Conservation (phyloP, 1,140 invertebrate species). For the Zelostemma sp. region DNA sequence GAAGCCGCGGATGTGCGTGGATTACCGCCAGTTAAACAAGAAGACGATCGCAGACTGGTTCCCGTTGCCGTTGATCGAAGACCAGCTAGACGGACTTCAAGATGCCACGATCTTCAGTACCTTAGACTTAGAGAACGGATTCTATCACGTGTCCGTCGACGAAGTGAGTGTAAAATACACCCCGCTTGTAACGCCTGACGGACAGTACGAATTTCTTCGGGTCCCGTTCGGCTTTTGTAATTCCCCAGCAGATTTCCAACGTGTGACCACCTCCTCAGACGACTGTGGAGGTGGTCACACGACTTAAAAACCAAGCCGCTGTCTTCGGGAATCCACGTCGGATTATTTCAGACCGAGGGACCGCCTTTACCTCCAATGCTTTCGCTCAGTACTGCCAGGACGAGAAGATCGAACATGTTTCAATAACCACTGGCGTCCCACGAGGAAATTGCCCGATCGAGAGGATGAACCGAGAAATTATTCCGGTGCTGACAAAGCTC, state of each 20-base stretch:
- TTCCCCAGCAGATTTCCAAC: too few species aligned
- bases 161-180: background rate
- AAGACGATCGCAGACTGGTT: constrained; percentile 58
- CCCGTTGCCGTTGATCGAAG: constrained; percentile 69
- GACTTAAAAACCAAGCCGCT: constrained; percentile 27
- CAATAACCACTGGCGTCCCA: constrained; percentile 50
- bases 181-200: background rate
- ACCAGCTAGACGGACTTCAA: constrained; percentile 28
- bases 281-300: constrained; percentile 40
- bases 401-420: constrained; percentile 39
- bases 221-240: constrained; percentile 57
- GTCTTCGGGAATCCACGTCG: constrained; percentile 44
- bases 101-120: constrained; percentile 34
- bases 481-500: constrained; percentile 51
- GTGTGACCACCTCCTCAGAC: too few species aligned
- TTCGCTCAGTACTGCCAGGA: constrained; percentile 48
- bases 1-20: constrained; percentile 58
- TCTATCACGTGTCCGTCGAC: background rate
- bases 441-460: constrained; percentile 56
- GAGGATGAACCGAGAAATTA: constrained; percentile 46
- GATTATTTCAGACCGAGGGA: constrained; percentile 46
- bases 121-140: background rate
- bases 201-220: constrained; percentile 27
- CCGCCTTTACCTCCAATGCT: constrained; percentile 49
- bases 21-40: too few species aligned